Conservation (phyloP, 2,797 vertebrate species). For the Clamator glandarius region DNA sequence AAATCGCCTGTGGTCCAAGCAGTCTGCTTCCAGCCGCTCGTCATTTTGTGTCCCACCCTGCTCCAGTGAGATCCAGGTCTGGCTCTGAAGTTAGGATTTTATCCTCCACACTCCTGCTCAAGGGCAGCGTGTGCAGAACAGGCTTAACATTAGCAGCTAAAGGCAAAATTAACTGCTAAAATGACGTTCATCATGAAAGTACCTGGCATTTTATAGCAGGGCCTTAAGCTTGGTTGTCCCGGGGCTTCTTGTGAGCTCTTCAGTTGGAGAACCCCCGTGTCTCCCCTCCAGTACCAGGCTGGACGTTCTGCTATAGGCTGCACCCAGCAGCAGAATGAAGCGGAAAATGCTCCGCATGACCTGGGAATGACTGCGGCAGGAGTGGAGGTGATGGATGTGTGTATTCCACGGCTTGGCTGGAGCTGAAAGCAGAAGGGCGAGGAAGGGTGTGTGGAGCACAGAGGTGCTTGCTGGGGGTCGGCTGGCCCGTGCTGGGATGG, state of each 20-base stretch:
- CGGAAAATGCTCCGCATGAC: background rate
- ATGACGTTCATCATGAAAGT: background rate
- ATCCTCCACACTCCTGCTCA: background rate
- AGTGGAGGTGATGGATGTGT: background rate
- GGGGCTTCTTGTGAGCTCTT: background rate
- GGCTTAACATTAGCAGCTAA: background rate
- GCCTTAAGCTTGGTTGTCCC: background rate
- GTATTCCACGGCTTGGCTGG: accelerated
- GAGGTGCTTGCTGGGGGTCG: background rate
- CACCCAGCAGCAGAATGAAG: background rate
- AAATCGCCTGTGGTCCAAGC: background rate
- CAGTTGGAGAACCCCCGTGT: background rate
- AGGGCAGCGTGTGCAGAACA: background rate
- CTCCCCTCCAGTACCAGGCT: background rate
- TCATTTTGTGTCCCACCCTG: background rate
- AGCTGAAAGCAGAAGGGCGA: background rate
- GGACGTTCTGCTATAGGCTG: background rate
- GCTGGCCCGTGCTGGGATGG: accelerated
- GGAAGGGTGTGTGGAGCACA: background rate
- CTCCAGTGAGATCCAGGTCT: background rate
- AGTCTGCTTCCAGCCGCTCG: background rate
- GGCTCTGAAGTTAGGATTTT: background rate
- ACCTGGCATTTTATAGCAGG: background rate
- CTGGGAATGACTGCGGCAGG: accelerated
- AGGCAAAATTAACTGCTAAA: background rate